Evolutionary conservation across 2,113 vertebrate genomes (phyloP).

Genomic region (Dendropsophus ebraccatus): DNA sequence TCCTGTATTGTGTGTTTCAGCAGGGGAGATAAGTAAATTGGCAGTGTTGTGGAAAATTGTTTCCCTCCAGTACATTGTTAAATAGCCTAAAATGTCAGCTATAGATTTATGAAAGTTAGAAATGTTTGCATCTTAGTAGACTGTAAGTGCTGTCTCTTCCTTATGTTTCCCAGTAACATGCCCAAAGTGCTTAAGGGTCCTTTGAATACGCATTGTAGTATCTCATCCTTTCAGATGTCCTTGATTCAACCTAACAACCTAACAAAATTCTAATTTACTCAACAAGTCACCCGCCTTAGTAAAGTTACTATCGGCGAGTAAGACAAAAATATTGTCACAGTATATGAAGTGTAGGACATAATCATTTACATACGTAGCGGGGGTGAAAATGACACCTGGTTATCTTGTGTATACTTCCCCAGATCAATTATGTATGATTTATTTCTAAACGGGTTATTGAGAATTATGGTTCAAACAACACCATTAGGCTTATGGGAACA

Average conservation of each 20-base stretch:
- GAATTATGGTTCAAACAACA: too few species aligned
- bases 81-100: not conserved
- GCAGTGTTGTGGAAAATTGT: slow-evolving; percentile 20
- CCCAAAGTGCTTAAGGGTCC: not conserved
- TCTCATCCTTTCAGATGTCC: not conserved
- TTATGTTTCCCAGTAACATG: not conserved
- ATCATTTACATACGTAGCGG: not conserved
- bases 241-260: not conserved
- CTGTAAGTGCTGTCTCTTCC: not conserved
- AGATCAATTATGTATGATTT: too few species aligned
- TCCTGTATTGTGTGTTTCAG: not conserved
- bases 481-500: too few species aligned
- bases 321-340: not conserved
- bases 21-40: not conserved
- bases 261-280: too few species aligned
- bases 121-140: not conserved
- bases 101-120: not conserved
- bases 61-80: not conserved
- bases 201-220: not conserved
- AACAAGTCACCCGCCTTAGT: too few species aligned
- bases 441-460: too few species aligned
- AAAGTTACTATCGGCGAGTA: not conserved
- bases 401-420: too few species aligned
- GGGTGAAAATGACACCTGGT: too few species aligned
- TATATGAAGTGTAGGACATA: not conserved